Evolutionary conservation across 2,888 invertebrate species (phyloP).

Genomic region (Coenonympha glycerion): DNA sequence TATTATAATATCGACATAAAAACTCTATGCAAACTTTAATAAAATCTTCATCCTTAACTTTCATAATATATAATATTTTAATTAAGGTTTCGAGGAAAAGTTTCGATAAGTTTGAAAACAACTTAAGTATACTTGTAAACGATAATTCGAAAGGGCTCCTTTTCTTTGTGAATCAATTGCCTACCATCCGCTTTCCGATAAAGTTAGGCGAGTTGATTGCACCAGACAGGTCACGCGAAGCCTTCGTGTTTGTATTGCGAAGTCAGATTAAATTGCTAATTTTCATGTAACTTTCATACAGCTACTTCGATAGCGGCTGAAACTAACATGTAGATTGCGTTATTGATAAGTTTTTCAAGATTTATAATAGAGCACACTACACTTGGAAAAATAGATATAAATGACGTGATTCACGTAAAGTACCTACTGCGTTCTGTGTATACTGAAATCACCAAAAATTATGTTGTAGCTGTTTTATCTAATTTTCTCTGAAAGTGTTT

Average conservation of each 20-base stretch:
- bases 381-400: background rate
- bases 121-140: background rate
- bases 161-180: constrained; percentile 21
- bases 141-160: background rate
- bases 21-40: too few relatives aligned
- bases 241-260: constrained; percentile 17
- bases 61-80: too few relatives aligned
- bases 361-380: background rate
- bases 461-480: background rate
- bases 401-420: background rate
- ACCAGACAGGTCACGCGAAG: constrained; percentile 22
- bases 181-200: constrained; percentile 26
- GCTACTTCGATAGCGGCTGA: background rate
- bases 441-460: background rate
- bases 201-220: constrained; percentile 26
- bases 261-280: constrained; percentile 18
- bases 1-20: too few relatives aligned
- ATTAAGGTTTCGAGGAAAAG: too few relatives aligned
- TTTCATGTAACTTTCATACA: constrained; percentile 4
- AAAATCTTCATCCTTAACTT: background rate
- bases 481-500: background rate
- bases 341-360: background rate
- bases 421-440: background rate
- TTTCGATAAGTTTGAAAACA: background rate
- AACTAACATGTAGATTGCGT: constrained; percentile 5